phyloP scores from a whole-genome alignment of 2,888 invertebrate genomes.

The Xestia sexstrigata region DNA sequence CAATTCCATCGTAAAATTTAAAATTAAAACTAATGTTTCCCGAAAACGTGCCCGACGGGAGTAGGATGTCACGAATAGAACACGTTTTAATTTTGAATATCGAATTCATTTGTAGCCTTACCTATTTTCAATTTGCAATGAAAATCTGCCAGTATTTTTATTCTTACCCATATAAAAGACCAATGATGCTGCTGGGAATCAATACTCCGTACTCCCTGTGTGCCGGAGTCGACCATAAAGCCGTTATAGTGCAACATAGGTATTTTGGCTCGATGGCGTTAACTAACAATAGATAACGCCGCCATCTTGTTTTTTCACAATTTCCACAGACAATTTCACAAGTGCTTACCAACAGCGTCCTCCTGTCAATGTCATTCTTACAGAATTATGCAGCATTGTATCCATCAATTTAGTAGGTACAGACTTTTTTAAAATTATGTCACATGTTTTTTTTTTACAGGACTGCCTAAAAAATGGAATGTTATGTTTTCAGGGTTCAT shows the following conservation, averaged over 20 bases:
- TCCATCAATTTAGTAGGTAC: no score
- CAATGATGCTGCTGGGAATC: neutral
- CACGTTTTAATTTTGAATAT: slow-evolving; percentile 54
- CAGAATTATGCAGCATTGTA: neutral
- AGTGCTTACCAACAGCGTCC: neutral
- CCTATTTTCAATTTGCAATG: neutral
- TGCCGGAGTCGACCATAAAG: neutral
- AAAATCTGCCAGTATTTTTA: neutral
- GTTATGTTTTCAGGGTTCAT: no score
- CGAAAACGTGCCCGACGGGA: slow-evolving; percentile 41
- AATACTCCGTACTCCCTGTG: neutral
- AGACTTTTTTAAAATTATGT: neutral
- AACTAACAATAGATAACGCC: neutral
- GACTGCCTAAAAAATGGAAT: no score
- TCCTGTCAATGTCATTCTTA: neutral
- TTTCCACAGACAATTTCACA: neutral
- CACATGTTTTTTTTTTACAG: neutral
- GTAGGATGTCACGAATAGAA: slow-evolving; percentile 33
- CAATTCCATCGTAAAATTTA: slow-evolving; percentile 51
- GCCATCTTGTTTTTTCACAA: neutral
- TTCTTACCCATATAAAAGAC: neutral
- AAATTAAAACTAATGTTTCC: slow-evolving; percentile 54
- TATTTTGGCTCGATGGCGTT: neutral
- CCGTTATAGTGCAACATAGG: neutral
- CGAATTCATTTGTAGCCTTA: slow-evolving; percentile 20